Evolutionary conservation across 2,113 vertebrate genomes (phyloP).

Genomic region (Mohoua ochrocephala): DNA sequence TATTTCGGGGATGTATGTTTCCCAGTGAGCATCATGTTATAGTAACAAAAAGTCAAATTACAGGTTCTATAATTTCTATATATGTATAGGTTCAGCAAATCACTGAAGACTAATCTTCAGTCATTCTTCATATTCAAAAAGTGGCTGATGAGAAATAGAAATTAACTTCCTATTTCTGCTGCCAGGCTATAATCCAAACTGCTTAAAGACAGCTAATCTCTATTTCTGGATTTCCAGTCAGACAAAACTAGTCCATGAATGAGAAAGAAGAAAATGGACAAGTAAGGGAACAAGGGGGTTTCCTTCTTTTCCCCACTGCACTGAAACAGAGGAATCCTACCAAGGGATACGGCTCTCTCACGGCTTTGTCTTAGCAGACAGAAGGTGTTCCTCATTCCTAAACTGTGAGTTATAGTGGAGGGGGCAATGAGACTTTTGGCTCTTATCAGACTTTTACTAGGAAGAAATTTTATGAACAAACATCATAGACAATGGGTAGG

Average conservation of each 20-base stretch:
- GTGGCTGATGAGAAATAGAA: neutral
- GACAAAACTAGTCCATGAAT: neutral
- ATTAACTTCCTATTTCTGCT: neutral
- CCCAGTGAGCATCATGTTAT: neutral
- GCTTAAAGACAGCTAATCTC: neutral
- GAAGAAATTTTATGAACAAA: neutral
- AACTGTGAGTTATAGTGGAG: neutral
- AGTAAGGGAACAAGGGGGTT: neutral
- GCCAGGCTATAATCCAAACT: neutral
- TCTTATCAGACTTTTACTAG: neutral
- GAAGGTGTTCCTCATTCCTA: neutral
- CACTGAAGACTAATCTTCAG: neutral
- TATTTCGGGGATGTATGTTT: neutral
- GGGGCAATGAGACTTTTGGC: neutral
- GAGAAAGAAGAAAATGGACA: neutral
- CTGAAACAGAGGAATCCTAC: neutral
- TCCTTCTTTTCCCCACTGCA: neutral
- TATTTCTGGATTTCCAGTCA: neutral
- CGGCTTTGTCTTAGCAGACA: neutral
- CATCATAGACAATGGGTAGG: neutral
- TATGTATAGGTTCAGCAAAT: neutral
- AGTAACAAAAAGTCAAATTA: neutral
- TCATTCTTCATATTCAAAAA: neutral
- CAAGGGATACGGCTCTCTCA: rapidly evolving
- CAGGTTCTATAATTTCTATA: neutral